A percentile compares a stretch with the other conserved stretches of the same genome.
Conservation (phyloP, 2,113 vertebrate species). For the Megalops atlanticus region DNA sequence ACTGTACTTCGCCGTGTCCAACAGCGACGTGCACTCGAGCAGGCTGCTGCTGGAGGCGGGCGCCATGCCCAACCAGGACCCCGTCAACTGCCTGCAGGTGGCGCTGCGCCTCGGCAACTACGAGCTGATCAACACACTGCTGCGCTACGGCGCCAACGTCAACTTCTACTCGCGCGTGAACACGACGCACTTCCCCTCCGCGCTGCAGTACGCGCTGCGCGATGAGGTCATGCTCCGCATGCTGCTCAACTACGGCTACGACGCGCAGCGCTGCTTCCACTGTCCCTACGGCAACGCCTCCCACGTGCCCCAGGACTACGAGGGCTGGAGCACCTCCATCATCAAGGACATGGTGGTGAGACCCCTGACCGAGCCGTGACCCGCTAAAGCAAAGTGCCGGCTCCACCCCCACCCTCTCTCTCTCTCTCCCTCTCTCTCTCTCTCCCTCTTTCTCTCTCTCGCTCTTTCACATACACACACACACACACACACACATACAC, state of each 20-base stretch:
- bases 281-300: conserved; percentile 75
- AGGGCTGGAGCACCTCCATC: conserved; percentile 85
- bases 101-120: conserved; percentile 89
- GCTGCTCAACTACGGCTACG: conserved; percentile 87
- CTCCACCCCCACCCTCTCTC: too few relatives aligned
- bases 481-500: too few relatives aligned
- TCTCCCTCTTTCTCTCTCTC: neutral
- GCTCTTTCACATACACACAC: neutral
- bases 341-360: conserved; percentile 92
- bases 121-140: conserved; percentile 81
- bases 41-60: conserved; percentile 83
- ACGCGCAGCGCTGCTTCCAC: conserved; percentile 88
- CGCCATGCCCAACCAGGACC: conserved; percentile 94
- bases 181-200: conserved; percentile 88
- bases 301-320: conserved; percentile 67
- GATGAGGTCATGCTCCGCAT: conserved; percentile 86
- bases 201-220: conserved; percentile 75
- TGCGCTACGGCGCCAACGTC: conserved; percentile 88
- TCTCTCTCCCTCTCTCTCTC: neutral
- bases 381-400: too few relatives aligned
- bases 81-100: conserved; percentile 88
- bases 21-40: conserved; percentile 79
- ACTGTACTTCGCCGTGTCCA: conserved; percentile 88
- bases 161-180: conserved; percentile 90
- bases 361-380: neutral